Base-by-base conservation (phyloP, 2,113 vertebrate species). In the Hippocampus guttulatus region DNA sequence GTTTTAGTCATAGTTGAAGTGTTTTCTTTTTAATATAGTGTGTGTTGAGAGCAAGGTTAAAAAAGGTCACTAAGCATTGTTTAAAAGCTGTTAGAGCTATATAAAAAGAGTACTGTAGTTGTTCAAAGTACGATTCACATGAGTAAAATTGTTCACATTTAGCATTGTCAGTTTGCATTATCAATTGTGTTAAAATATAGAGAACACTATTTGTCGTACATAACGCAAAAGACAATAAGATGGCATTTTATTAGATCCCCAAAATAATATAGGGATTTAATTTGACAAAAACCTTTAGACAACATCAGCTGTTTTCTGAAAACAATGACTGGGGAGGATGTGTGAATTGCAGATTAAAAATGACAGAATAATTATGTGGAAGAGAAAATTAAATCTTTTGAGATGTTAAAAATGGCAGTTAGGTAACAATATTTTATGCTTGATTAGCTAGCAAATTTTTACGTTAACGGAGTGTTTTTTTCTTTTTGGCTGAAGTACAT, bases 261-360 rank as follows among this genome's bases (percentile, higher is more conserved):
- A 30, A 51, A 14, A 64, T 66, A 68, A 9, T 40, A 64, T 12
- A 43, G 55, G 14, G 54, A 71, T 76, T 69, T 76, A 43, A 63
- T 69, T 33, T 64, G 10, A 65, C 21, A 21, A 63, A 72, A 63
- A 12, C 27, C 40, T 27, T 77, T 60, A 55, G 2, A 21, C 40
- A 77, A 75, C 30, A 25, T 40, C n/a, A 47, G 41, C 55, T 47
- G 40, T 47, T 60, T 15, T 25, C 40, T 63, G 18, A 72, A 52
- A 57, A 11, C 3, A 58, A 68, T 8, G 2, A 65, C 8, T 68
- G 11, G 1, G 67, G 25, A 68, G 40, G 14, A 30, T 14, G 14
- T 18, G 25, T 6, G 11, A 49, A 1, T 41, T 63, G 0, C 33
- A 18, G 21, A 10, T 15, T 63, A 40, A 61, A 61, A 61, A 38